Base-by-base conservation (phyloP, 1,140 invertebrate species). In the Ooceraea biroi region DNA sequence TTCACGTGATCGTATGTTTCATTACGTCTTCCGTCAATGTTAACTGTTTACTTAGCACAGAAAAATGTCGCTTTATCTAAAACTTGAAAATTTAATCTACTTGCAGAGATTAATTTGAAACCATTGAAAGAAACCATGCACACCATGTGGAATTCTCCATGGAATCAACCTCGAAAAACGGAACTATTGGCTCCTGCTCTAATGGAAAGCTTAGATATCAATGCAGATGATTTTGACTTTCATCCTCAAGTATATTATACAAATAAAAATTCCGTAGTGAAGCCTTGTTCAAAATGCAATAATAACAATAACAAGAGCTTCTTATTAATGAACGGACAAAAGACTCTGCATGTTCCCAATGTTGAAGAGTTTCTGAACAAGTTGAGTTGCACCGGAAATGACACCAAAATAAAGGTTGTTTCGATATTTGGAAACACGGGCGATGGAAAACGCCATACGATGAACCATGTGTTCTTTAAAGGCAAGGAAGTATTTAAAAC, bases 391-490 rank as follows among this genome's bases (percentile, higher is more conserved):
- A 83, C 83, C 7, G 91, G 94, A 19, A 92, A 88, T 11, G 90
- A 94, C 22, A 91, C 93, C 0, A 96, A 95, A 90, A 96, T 98
- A 1, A 98, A 98, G 95, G 97, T 98, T 22, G 96, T 98, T 1
- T 97, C 97, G 2, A 97, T 98, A 90, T 97, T 98, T 95, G 98
- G 98, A 0, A 98, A 97, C 89, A 98, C 97, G 1, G 97, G 97
- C 0, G 97, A 98, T 94, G 97, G 97, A 1, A 98, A 98, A 93
- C 98, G 97, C 50, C 95, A 97, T 87, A 97, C 97, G 0, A 92
- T 98, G 73, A 98, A 98, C 94, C 95, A 97, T 86, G 96, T 96
- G 17, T 98, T 98, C 91, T 98, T 98, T 91, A 93, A 95, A 89
- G 97, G 97, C 0, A 92, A 95, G 85, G 96, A 97, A 93, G 95